Conservation (phyloP, 2,113 vertebrate genomes). For the Marmota monax region DNA sequence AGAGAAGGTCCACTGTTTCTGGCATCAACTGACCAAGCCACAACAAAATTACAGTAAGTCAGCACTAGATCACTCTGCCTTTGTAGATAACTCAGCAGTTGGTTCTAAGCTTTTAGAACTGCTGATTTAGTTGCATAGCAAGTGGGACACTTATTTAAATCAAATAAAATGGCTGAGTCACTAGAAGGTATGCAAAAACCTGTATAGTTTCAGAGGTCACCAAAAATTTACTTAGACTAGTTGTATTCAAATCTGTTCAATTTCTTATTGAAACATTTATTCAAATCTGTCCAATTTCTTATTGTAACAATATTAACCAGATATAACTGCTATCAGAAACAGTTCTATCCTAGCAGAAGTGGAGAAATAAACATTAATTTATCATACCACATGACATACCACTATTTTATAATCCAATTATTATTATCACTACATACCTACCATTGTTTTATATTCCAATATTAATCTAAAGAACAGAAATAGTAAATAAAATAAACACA, state of each 20-base stretch:
- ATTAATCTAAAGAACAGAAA: conserved; percentile 51
- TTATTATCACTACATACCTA: background rate
- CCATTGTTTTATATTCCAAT: background rate
- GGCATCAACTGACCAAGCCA: conserved; percentile 51
- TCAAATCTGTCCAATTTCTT: conserved; percentile 28
- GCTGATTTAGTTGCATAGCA: conserved; percentile 44
- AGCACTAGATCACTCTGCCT: conserved; percentile 42
- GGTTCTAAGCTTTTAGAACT: conserved; percentile 35
- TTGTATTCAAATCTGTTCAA: conserved; percentile 26
- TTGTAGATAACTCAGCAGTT: conserved; percentile 58
- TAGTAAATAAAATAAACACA: background rate
- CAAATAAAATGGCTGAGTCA: conserved; percentile 57
- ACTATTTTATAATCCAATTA: conserved; percentile 4
- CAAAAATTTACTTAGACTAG: conserved; percentile 28
- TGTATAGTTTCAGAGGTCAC: conserved; percentile 6
- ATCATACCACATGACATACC: background rate
- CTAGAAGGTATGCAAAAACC: conserved; percentile 33
- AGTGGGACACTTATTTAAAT: conserved; percentile 1
- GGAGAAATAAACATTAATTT: conserved; percentile 2
- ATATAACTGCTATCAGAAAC: background rate
- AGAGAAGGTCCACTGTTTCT: conserved; percentile 19
- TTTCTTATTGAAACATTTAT: background rate
- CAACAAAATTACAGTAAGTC: conserved; percentile 63
- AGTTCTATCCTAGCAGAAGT: background rate
- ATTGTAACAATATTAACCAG: background rate